These are phyloP conservation scores for Daboia siamensis DNA, from an alignment of 2,113 vertebrate genomes.

Conservation along the genomic window DNA sequence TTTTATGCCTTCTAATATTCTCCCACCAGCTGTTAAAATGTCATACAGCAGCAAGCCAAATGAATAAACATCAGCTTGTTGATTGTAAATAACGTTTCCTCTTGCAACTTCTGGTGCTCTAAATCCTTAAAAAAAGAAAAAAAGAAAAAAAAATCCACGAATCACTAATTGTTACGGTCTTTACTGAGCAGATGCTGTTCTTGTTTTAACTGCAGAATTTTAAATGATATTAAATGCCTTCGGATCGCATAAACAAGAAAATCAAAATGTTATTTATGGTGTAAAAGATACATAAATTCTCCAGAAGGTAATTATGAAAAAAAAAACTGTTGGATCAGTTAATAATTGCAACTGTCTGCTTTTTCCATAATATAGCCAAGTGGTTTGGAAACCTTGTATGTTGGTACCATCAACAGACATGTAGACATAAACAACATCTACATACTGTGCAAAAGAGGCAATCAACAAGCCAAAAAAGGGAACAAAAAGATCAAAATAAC, in stretches of 20 bases:
- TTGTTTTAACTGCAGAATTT: slow-evolving; percentile 33
- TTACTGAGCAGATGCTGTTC: slow-evolving; percentile 11
- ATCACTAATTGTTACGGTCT: slow-evolving; percentile 38
- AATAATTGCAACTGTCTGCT: background rate
- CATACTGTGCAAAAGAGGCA: background rate
- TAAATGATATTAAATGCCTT: slow-evolving; percentile 21
- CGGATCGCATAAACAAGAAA: slow-evolving; percentile 26
- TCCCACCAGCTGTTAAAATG: slow-evolving; percentile 87
- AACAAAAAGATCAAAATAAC: background rate
- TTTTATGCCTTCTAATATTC: slow-evolving; percentile 92
- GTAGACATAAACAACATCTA: background rate
- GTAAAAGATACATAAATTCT: slow-evolving; percentile 8
- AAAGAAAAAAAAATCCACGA: slow-evolving; percentile 16
- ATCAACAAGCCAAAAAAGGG: background rate
- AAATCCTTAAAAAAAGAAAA: slow-evolving; percentile 75
- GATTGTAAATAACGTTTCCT: slow-evolving; percentile 94
- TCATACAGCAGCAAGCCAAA: slow-evolving; percentile 95
- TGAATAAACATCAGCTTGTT: slow-evolving; percentile 94
- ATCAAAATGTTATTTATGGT: slow-evolving; percentile 30
- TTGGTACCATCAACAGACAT: background rate
- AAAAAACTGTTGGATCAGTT: background rate
- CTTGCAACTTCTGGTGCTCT: slow-evolving; percentile 92
- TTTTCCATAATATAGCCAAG: background rate
- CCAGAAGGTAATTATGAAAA: slow-evolving; percentile 27
- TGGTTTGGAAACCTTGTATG: background rate